Evolutionary conservation across 1,140 invertebrate genomes (phyloP).

Genomic region (Bradysia coprophila): DNA sequence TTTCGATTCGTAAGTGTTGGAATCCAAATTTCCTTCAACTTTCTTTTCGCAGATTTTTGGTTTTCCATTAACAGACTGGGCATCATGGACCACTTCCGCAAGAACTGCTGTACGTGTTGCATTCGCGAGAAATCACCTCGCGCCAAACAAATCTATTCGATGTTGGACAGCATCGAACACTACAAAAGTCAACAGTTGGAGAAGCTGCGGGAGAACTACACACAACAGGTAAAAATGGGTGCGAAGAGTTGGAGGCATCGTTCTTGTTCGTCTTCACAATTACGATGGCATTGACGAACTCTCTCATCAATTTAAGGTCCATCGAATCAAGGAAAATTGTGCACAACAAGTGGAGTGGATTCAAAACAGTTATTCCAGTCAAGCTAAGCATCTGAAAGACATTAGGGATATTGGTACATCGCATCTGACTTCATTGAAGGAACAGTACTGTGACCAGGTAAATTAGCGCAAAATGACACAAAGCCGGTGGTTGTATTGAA

Average conservation of each 20-base stretch:
- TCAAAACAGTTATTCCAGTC: constrained; percentile 72
- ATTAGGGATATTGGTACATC: constrained; percentile 79
- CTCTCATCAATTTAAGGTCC: constrained; percentile 40
- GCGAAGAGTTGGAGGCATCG: too few species aligned
- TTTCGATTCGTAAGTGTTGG: constrained; percentile 46
- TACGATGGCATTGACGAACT: neutral
- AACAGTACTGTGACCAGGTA: constrained; percentile 86
- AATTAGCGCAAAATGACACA: neutral
- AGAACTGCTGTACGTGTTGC: constrained; percentile 45
- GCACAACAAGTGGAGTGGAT: constrained; percentile 85
- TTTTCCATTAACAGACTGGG: constrained; percentile 33
- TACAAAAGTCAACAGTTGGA: constrained; percentile 80
- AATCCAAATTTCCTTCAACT: neutral
- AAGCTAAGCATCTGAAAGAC: constrained; percentile 71
- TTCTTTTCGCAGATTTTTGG: neutral
- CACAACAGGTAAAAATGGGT: constrained; percentile 55
- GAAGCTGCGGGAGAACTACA: constrained; percentile 76
- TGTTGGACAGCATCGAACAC: constrained; percentile 76
- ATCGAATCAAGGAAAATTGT: constrained; percentile 81
- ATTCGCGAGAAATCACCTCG: constrained; percentile 46
- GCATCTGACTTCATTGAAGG: constrained; percentile 63
- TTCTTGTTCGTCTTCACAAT: constrained; percentile 2
- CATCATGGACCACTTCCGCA: constrained; percentile 32
- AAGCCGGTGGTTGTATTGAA: too few species aligned
- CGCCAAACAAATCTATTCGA: constrained; percentile 62